Evolutionary conservation across 1,140 invertebrate species (phyloP).

Genomic region (Pogonomyrmex californicus): DNA sequence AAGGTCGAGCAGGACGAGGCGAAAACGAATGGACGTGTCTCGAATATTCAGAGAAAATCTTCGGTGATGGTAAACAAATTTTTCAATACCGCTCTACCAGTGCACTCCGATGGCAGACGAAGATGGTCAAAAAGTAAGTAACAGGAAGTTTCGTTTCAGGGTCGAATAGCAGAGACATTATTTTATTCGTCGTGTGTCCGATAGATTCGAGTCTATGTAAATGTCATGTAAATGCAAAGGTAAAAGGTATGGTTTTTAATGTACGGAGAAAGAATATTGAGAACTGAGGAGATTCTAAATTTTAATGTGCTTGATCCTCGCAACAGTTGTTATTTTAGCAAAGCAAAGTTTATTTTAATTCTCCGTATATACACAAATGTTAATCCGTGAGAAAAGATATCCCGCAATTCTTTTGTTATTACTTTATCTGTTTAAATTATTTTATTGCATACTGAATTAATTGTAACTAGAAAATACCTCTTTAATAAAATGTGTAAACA

Average conservation of each 20-base stretch:
- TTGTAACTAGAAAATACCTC: constrained; percentile 6
- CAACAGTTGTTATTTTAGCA: background rate
- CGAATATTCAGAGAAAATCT: constrained; percentile 82
- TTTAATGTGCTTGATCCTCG: background rate
- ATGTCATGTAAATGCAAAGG: background rate
- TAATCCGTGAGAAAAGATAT: background rate
- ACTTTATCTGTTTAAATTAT: background rate
- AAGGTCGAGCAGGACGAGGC: constrained; percentile 82
- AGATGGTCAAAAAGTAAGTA: constrained; percentile 87
- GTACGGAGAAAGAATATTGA: background rate
- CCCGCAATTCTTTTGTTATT: background rate
- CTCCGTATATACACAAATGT: background rate
- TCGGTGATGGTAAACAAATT: constrained; percentile 87
- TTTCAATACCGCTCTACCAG: constrained; percentile 85
- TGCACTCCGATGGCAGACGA: constrained; percentile 79
- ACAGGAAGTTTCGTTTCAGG: constrained; percentile 13
- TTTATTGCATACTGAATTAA: background rate
- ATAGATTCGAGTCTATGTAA: background rate
- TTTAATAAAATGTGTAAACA: background rate
- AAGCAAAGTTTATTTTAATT: background rate
- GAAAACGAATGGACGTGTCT: constrained; percentile 72
- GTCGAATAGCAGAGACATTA: background rate
- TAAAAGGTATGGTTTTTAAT: background rate
- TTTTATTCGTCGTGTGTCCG: background rate
- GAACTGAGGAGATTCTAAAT: background rate